phyloP scores from a whole-genome alignment of 2,888 invertebrate species.

The Cephus pulcher region DNA sequence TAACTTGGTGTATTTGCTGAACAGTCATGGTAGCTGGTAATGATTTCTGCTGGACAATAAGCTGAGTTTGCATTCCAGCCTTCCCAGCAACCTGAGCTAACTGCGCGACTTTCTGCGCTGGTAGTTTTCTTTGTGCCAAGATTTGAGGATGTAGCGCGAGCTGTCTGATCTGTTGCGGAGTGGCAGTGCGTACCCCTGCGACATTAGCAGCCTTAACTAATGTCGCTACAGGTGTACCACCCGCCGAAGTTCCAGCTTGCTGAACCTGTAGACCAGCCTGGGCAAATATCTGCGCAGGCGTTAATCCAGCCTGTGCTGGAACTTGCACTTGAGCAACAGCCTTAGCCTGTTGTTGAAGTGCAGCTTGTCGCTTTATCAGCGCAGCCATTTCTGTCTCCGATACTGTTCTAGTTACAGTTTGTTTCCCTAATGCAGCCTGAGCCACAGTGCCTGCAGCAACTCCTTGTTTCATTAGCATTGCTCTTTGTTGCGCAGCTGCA shows the following conservation, averaged over 20 bases:
- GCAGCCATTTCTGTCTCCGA: constrained; percentile 73
- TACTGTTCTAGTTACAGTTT: constrained; percentile 68
- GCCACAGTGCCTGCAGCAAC: constrained; percentile 35
- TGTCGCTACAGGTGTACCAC: constrained; percentile 71
- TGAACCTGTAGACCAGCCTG: constrained; percentile 70
- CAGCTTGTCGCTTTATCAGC: constrained; percentile 70
- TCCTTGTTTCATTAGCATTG: constrained; percentile 57
- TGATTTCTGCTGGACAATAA: constrained; percentile 78
- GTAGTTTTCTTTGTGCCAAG: constrained; percentile 70
- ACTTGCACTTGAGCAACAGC: constrained; percentile 65
- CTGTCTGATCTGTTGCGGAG: constrained; percentile 76
- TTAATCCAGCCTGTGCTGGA: constrained; percentile 55
- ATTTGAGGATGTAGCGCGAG: constrained; percentile 73
- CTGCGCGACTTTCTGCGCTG: constrained; percentile 74
- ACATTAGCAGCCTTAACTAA: constrained; percentile 72
- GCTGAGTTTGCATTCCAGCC: constrained; percentile 73
- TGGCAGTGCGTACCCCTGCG: constrained; percentile 70
- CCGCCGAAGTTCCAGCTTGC: constrained; percentile 67
- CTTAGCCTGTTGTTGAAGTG: constrained; percentile 55
- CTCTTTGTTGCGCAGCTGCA: constrained; percentile 55
- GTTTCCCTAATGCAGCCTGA: constrained; percentile 59
- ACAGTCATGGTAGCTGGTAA: constrained; percentile 76
- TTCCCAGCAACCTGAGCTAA: constrained; percentile 68
- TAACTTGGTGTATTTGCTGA: constrained; percentile 81
- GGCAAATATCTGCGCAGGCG: constrained; percentile 71